A percentile compares a stretch with the other conserved stretches of the same genome.
Conservation (phyloP, 1,140 invertebrate genomes). For the Portunus trituberculatus region DNA sequence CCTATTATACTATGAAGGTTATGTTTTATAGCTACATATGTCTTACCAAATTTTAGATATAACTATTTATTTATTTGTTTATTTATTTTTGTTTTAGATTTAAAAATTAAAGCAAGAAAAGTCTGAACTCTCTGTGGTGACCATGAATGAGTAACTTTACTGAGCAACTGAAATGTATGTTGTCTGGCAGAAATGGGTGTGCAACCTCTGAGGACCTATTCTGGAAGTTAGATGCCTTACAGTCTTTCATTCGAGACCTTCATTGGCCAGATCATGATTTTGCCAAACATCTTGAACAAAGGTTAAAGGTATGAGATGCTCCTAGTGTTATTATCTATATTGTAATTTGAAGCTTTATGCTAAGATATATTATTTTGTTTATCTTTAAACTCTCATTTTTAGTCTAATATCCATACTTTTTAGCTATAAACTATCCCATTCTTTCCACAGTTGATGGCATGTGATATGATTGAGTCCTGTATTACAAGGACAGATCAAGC, state of each 20-base stretch:
- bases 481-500: slow-evolving; percentile 83
- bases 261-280: slow-evolving; percentile 99
- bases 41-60: too few relatives aligned
- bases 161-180: slow-evolving; percentile 20
- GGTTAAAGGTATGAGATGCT: slow-evolving; percentile 87
- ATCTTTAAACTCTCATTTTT: background rate
- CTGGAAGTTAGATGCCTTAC: slow-evolving; percentile 99
- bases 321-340: background rate
- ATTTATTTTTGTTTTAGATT: too few relatives aligned
- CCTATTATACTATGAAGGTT: too few relatives aligned
- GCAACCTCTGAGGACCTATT: slow-evolving; percentile 99
- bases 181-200: slow-evolving; percentile 90
- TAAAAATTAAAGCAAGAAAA: background rate
- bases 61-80: too few relatives aligned
- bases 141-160: slow-evolving; percentile 53
- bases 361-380: background rate
- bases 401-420: background rate
- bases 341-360: background rate
- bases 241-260: slow-evolving; percentile 98
- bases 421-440: background rate
- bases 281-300: slow-evolving; percentile 96
- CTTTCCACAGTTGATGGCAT: slow-evolving; percentile 90
- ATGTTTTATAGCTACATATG: too few relatives aligned
- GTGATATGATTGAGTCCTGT: slow-evolving; percentile 99
- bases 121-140: slow-evolving; percentile 62